A percentile compares a stretch with the other conserved stretches of the same genome.
Evolutionary conservation across 2,113 vertebrate genomes (phyloP).

Genomic region (Neolamprologus falcicula): DNA sequence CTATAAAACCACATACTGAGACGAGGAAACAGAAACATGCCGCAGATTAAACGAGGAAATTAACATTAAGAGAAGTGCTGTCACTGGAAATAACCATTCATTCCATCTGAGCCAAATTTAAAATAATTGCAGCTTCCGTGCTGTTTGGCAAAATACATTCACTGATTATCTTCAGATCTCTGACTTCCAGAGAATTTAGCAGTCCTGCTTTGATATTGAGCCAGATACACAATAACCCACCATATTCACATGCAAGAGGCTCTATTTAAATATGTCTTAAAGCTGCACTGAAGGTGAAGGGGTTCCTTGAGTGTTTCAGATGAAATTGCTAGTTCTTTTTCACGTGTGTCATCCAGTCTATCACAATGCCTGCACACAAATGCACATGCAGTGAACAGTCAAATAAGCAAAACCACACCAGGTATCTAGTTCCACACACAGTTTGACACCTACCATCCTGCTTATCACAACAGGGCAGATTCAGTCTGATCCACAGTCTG

Average conservation of each 20-base stretch:
- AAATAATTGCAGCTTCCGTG: not conserved
- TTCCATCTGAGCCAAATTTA: not conserved
- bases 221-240: not conserved
- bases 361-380: not conserved
- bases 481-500: not conserved
- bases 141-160: not conserved
- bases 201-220: not conserved
- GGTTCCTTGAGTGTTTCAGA: not conserved
- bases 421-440: not conserved
- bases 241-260: not conserved
- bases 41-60: not conserved
- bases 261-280: not conserved
- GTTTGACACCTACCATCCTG: not conserved
- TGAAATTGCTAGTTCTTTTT: slow-evolving; percentile 11
- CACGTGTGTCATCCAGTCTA: not conserved
- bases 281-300: not conserved
- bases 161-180: not conserved
- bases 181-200: not conserved
- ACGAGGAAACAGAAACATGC: not conserved
- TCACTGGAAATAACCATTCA: not conserved
- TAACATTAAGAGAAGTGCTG: not conserved
- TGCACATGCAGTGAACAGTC: not conserved
- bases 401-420: not conserved
- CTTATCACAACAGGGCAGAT: not conserved
- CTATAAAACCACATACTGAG: not conserved